Evolutionary conservation across 2,113 vertebrate genomes (phyloP), one percentile per base, ranked within the genome.

Genomic region (Zosterops japonicus): DNA sequence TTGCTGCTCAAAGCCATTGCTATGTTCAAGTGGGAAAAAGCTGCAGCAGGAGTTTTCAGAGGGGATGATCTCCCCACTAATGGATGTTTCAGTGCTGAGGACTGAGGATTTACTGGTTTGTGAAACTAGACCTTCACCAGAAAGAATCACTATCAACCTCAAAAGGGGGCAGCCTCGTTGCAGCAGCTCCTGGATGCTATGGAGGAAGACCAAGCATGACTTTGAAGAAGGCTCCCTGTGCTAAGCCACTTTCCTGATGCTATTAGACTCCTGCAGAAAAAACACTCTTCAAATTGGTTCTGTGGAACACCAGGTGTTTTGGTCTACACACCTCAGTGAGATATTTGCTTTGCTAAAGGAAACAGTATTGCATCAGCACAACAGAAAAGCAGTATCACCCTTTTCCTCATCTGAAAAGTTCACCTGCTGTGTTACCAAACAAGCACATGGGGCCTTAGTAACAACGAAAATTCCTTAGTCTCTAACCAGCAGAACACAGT

Each of bases 321-420:
- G 41, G 24, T 68, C 70, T 50, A 41, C 68, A 69, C 67, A 67
- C 63, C n/a, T 61, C 83, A 18, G 21, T 24, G 36, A 88, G 63
- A 22, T 90, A 69, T 83, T 94, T 93, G 85, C 67, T 94, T 88
- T 83, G 90, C 79, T 85, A 61, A 57, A 93, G 67, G 79, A 80
- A 92, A 83, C n/a, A 60, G 46, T 81, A 67, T 68, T 87, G 61
- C 81, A 91, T 87, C 84, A 89, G 49, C 90, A 71, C n/a, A 70
- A 53, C 27, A 75, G 47, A 81, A 87, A 87, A 78, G 24, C 0
- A 0, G 67, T 67, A 70, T 49, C 59, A 59, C 12, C 1, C 0
- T 64, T 65, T 69, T 84, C 82, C 53, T 79, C 69, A 52, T 64
- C 25, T 41, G 74, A 33, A 55, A 87, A 52, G 22, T 27, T 89